Conservation (phyloP, 1,140 invertebrate species). For the Ips typographus region DNA sequence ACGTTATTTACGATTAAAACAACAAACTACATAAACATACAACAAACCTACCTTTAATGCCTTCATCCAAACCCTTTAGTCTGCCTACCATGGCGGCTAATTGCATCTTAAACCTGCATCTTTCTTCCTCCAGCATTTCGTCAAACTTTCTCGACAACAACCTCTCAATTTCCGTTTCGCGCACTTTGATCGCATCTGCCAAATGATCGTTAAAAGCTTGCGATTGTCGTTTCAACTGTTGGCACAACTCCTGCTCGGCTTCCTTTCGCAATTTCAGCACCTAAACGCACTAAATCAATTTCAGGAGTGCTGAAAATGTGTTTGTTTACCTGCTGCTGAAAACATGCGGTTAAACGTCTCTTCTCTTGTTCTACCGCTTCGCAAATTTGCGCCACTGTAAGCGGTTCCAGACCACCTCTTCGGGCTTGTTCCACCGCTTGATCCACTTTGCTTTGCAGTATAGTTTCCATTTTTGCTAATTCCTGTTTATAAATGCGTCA, state of each 20-base stretch:
- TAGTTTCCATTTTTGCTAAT: conserved; percentile 65
- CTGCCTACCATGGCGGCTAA: conserved; percentile 79
- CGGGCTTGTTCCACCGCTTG: conserved; percentile 62
- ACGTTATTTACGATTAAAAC: no score
- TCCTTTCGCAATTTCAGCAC: conserved; percentile 63
- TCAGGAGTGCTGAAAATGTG: conserved; percentile 33
- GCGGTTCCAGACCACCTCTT: conserved; percentile 50
- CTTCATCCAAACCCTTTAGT: conserved; percentile 83
- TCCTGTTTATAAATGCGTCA: conserved; percentile 50
- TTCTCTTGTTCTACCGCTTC: conserved; percentile 59
- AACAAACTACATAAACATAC: no score
- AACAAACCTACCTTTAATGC: conserved; percentile 69
- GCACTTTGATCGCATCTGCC: conserved; percentile 68
- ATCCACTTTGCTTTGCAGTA: conserved; percentile 63
- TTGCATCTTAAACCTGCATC: conserved; percentile 72
- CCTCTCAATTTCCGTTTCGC: conserved; percentile 69
- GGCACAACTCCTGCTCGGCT: conserved; percentile 72
- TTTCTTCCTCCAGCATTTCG: conserved; percentile 70
- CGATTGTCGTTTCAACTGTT: conserved; percentile 75
- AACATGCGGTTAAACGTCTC: conserved; percentile 57
- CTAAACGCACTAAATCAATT: conserved; percentile 50
- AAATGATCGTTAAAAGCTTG: conserved; percentile 84
- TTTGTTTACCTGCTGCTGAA: conserved; percentile 57
- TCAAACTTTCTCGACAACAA: conserved; percentile 65
- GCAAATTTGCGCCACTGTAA: conserved; percentile 57